Percentiles rank a stretch among this genome's conserved stretches.
phyloP scores from a whole-genome alignment of 23 tunicate species.

The Trididemnum clinides region DNA sequence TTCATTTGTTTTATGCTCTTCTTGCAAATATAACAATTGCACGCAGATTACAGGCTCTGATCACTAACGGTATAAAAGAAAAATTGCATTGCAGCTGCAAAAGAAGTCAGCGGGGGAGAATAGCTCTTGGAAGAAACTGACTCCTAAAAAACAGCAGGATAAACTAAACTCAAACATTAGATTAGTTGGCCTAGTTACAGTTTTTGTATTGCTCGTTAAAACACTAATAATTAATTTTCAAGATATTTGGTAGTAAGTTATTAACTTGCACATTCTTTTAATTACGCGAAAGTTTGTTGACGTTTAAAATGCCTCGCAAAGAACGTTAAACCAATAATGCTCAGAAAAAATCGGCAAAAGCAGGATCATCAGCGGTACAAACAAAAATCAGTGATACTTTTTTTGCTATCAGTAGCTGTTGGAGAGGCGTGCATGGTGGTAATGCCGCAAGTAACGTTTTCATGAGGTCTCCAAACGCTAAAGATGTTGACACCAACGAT shows the following conservation, averaged over 20 bases:
- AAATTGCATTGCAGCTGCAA: constrained; percentile 18
- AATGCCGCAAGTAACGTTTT: constrained; percentile 14
- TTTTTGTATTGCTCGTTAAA: constrained; percentile 26
- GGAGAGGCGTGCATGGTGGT: constrained; percentile 14
- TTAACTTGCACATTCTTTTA: background rate
- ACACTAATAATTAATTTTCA: too few species aligned
- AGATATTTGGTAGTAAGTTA: too few species aligned
- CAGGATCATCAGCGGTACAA: constrained; percentile 31
- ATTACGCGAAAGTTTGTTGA: constrained; percentile 25
- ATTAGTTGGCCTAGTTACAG: constrained; percentile 16
- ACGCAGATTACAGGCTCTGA: constrained; percentile 18
- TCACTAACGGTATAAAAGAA: background rate
- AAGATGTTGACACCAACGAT: constrained; percentile 4
- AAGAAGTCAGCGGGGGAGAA: constrained; percentile 24
- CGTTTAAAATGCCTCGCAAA: constrained; percentile 24
- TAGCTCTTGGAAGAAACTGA: constrained; percentile 1
- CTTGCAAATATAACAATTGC: constrained; percentile 5
- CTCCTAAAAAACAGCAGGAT: background rate
- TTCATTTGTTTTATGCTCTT: background rate
- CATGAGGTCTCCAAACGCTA: constrained; percentile 11
- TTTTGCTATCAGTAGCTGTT: constrained; percentile 19
- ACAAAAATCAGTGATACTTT: constrained; percentile 26
- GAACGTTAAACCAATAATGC: constrained; percentile 12
- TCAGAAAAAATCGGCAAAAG: constrained; percentile 9
- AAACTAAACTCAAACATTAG: constrained; percentile 19